A percentile compares a stretch with the other conserved stretches of the same genome.
Conservation (phyloP, 2,888 invertebrate species). For the Stictocephala bisonia region DNA sequence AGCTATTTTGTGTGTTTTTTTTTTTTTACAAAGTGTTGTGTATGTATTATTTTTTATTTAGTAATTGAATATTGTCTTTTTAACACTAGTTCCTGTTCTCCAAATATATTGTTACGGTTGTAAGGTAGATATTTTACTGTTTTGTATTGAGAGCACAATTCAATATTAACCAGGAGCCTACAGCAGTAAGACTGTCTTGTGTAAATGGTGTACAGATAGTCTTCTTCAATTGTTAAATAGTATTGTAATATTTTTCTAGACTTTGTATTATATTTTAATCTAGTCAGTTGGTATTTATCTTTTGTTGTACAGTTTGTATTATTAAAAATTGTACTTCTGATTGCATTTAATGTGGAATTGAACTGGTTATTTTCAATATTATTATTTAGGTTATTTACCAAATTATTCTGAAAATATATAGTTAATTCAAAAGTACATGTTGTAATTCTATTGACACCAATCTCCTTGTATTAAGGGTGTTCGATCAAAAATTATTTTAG, state of each 20-base stretch:
- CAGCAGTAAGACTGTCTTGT: slow-evolving; percentile 13
- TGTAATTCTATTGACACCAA: too few relatives aligned
- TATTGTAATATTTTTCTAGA: slow-evolving; percentile 48
- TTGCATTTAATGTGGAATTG: slow-evolving; percentile 42
- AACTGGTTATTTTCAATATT: slow-evolving; percentile 36
- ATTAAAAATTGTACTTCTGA: slow-evolving; percentile 27
- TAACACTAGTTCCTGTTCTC: too few relatives aligned
- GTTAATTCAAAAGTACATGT: too few relatives aligned
- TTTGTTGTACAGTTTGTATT: slow-evolving; percentile 43
- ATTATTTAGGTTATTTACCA: slow-evolving; percentile 25
- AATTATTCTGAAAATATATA: background rate
- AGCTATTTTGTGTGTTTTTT: too few relatives aligned
- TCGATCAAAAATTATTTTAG: too few relatives aligned
- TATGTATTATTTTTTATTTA: too few relatives aligned
- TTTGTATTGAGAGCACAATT: slow-evolving; percentile 36
- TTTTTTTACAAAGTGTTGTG: too few relatives aligned
- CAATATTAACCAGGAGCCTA: background rate
- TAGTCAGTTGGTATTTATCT: slow-evolving; percentile 45
- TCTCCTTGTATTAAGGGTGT: too few relatives aligned
- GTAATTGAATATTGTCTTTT: too few relatives aligned
- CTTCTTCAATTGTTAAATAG: slow-evolving; percentile 26
- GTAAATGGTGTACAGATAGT: slow-evolving; percentile 36
- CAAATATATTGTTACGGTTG: slow-evolving; percentile 32
- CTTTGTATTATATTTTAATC: slow-evolving; percentile 46
- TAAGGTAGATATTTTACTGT: too few relatives aligned